Evolutionary conservation across 2,113 vertebrate genomes (phyloP), one percentile per base, ranked within the genome.

Genomic region (Salvelinus fontinalis): DNA sequence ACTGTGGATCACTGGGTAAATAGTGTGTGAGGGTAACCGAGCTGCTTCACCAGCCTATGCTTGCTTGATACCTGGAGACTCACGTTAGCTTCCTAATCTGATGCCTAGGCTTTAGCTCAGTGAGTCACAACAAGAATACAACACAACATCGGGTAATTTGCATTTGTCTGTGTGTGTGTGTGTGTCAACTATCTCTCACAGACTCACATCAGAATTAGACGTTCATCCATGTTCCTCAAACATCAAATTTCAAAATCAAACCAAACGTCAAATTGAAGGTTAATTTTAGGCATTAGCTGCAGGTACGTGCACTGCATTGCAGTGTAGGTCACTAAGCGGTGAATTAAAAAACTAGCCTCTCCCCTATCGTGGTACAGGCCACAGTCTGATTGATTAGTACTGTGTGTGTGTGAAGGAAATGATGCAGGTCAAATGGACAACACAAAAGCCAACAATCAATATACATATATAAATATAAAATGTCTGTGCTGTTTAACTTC

Each of bases 371-470:
- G 22, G 74, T 78, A 81, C 76, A 77, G 57, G 67, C 77, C 84
- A 85, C 75, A 80, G 51, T 16, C 60, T 65, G 69, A 92, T 89
- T 85, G 90, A 92, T 92, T 83, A 78, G 74, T 31, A 26, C 69
- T 75, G 57, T 69, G 79, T 71, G 75, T 76, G 71, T 84, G 78
- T 86, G 74, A 48, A 80, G 49, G 49, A 80, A 74, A 73, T 60
- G 24, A 74, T 66, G 74, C 64, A 3, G 14, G 49, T 1, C 66
- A 81, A 78, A 79, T 72, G 79, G 80, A 79, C 80, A 84, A 74
- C 74, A 88, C 83, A 87, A 60, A 60, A 22, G 7, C 59, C 18
- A 60, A 8, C 59, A 22, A 60, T 60, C 59, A 60, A 60, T 22
- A 51, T 16, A 39, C 8, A 0, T 57, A 57, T 5, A 80, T 82